Evolutionary conservation across 2,797 vertebrate genomes (phyloP).

Genomic region (Sitta carolinensis): DNA sequence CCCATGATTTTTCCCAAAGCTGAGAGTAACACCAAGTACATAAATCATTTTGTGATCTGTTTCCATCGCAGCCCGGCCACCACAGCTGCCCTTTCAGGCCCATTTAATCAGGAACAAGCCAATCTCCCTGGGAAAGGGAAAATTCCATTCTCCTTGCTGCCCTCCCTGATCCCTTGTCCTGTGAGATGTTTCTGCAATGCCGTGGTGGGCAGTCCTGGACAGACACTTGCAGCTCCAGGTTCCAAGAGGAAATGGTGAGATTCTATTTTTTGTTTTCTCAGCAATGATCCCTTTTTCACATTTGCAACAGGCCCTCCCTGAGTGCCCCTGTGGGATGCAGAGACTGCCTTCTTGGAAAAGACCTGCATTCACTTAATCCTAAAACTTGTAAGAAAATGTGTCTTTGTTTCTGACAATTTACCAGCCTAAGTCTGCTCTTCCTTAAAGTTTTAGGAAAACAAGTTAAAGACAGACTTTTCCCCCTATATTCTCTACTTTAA

Average conservation of each 20-base stretch:
- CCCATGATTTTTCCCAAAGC: background rate
- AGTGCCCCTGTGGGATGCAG: background rate
- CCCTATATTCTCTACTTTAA: background rate
- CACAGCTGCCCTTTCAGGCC: background rate
- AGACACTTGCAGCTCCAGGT: background rate
- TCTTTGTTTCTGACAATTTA: background rate
- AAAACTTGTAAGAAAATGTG: rapidly evolving
- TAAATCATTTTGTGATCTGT: background rate
- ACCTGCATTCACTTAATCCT: background rate
- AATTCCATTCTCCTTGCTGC: background rate
- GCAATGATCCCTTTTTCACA: background rate
- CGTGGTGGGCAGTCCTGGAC: background rate
- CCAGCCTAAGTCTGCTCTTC: background rate
- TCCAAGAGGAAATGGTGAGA: background rate
- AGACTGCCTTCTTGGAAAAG: background rate
- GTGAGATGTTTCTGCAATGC: background rate
- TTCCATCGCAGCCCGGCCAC: background rate
- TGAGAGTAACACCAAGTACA: background rate
- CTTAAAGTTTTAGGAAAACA: background rate
- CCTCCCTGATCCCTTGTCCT: background rate
- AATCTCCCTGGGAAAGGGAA: background rate
- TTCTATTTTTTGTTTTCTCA: background rate
- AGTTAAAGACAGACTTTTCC: background rate
- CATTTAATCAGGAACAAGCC: background rate
- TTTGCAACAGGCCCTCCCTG: background rate